A percentile compares a stretch with the other conserved stretches of the same genome.
phyloP scores from a whole-genome alignment of 2,888 invertebrate species.

The Augiades crinisus region DNA sequence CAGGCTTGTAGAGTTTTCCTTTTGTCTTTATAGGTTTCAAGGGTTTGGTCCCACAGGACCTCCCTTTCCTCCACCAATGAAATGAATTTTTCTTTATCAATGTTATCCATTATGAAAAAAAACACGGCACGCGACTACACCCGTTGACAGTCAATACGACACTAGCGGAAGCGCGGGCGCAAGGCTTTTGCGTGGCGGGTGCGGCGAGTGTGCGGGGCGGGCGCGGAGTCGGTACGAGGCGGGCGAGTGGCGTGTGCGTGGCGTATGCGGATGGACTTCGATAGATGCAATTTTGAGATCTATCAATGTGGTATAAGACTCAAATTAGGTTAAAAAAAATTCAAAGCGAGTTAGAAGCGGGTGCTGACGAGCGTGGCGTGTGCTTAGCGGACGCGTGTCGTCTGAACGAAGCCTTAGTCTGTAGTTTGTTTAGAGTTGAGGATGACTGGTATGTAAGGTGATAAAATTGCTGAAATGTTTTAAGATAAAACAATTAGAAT shows the following conservation, averaged over 20 bases:
- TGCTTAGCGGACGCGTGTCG: slow-evolving; percentile 1
- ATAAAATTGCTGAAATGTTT: no score
- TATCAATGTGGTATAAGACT: background rate
- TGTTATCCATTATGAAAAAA: no score
- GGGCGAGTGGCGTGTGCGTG: background rate
- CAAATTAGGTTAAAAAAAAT: slow-evolving; percentile 7
- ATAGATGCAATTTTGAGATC: slow-evolving; percentile 2
- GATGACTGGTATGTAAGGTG: no score
- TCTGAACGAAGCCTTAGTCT: slow-evolving; percentile 1
- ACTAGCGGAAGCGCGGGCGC: no score
- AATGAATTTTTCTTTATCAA: background rate
- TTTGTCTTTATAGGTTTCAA: slow-evolving; percentile 25
- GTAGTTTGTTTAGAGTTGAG: no score
- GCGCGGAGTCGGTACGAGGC: background rate
- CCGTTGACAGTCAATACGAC: no score
- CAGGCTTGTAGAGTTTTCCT: slow-evolving; percentile 25
- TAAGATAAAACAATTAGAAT: no score
- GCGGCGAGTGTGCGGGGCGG: background rate
- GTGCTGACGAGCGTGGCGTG: slow-evolving; percentile 16
- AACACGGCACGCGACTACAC: no score
- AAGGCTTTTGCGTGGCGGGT: no score
- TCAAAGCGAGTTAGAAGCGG: slow-evolving; percentile 8
- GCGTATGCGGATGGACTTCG: slow-evolving; percentile 11
- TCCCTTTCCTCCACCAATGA: slow-evolving; percentile 31
- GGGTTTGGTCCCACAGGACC: slow-evolving; percentile 26